A percentile compares a stretch with the other conserved stretches of the same genome.
These are phyloP conservation scores for Delichon dasypus DNA, from an alignment of 2,797 vertebrate genomes.

Conservation along the genomic window DNA sequence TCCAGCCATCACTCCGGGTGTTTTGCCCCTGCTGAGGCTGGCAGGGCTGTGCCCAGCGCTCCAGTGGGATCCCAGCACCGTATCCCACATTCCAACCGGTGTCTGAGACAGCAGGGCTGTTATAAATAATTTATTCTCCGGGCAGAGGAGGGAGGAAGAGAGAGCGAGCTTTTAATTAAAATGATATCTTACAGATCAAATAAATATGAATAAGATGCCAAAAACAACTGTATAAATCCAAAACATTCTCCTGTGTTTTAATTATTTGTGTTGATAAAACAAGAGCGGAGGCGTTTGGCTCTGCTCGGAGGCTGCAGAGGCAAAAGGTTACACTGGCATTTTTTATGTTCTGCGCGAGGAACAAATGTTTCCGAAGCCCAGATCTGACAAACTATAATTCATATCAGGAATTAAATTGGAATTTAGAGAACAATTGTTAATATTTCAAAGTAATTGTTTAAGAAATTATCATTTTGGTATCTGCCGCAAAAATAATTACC, in stretches of 20 bases:
- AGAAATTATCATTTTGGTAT: constrained; percentile 63
- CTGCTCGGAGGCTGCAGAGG: background rate
- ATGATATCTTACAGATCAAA: constrained; percentile 58
- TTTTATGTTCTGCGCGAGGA: constrained; percentile 46
- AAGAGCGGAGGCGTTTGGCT: constrained; percentile 10
- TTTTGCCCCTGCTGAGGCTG: background rate
- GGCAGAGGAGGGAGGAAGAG: background rate
- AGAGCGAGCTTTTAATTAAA: constrained; percentile 58
- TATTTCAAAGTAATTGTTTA: constrained; percentile 68
- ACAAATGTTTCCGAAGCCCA: constrained; percentile 41
- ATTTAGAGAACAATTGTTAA: constrained; percentile 63
- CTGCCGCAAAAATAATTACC: constrained; percentile 62
- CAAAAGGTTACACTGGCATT: constrained; percentile 32
- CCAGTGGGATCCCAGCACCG: background rate
- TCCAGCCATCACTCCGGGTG: rapidly evolving
- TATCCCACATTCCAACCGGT: background rate
- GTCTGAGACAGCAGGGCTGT: background rate
- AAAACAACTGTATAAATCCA: constrained; percentile 50
- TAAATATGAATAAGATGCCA: constrained; percentile 61
- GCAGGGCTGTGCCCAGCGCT: background rate
- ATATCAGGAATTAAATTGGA: constrained; percentile 50
- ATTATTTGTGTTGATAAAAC: constrained; percentile 60
- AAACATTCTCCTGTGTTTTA: constrained; percentile 62
- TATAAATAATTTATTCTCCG: constrained; percentile 42
- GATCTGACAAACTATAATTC: constrained; percentile 59